phyloP scores from a whole-genome alignment of 37 sponge, comb jelly and placozoan species.

The Eunapius fragilis region DNA sequence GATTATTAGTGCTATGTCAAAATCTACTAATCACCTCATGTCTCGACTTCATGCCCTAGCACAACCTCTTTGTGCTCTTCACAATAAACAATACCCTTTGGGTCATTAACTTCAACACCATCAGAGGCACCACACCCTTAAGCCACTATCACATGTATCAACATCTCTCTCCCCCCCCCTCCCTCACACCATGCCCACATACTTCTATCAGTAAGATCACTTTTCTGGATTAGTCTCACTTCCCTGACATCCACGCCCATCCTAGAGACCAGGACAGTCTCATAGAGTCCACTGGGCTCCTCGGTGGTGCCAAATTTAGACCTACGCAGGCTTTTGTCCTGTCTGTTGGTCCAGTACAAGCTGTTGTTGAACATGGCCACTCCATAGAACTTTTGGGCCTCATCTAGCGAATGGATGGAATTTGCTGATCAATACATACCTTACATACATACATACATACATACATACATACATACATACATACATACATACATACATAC shows the following conservation, averaged over 20 bases:
- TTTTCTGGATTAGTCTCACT: not conserved
- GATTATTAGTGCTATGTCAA: too few species aligned
- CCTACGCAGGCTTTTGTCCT: not conserved
- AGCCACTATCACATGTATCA: too few species aligned
- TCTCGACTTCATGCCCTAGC: too few species aligned
- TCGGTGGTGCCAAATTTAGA: not conserved
- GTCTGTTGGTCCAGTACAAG: not conserved
- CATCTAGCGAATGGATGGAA: not conserved
- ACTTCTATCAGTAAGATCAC: not conserved
- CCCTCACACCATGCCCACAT: constrained; percentile 5
- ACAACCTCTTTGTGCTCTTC: too few species aligned
- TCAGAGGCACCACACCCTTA: not conserved
- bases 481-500: not conserved
- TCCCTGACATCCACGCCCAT: not conserved
- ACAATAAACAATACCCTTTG: too few species aligned
- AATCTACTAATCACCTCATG: too few species aligned
- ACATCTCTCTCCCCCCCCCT: too few species aligned
- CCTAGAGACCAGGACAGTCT: not conserved
- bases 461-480: not conserved
- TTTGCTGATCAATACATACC: not conserved
- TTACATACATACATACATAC: not conserved
- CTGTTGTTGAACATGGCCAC: constrained; percentile 2
- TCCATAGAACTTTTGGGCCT: not conserved
- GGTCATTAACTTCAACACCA: not conserved
- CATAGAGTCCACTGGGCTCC: too few species aligned